Conservation (phyloP, 2,888 invertebrate genomes). For the Asteroscopus sphinx region DNA sequence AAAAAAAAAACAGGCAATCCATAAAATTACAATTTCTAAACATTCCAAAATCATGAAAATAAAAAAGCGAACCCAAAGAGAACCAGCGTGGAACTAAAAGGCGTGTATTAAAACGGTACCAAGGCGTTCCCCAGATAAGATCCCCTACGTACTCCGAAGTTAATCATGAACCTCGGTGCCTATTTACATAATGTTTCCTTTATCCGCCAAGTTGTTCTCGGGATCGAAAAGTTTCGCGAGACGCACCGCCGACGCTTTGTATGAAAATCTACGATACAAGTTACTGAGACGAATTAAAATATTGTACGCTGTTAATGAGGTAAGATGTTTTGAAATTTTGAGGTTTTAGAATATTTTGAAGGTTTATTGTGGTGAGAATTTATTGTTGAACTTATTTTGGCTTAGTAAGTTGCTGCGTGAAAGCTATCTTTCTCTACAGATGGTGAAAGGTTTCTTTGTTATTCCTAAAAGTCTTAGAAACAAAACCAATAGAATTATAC, state of each 20-base stretch:
- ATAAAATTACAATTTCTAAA: constrained; percentile 4
- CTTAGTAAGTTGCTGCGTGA: background rate
- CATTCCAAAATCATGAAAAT: background rate
- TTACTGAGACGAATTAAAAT: constrained; percentile 59
- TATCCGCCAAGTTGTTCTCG: constrained; percentile 74
- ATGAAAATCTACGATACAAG: constrained; percentile 59
- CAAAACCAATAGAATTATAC: no score
- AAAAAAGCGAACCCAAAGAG: constrained; percentile 32
- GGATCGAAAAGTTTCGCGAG: constrained; percentile 73
- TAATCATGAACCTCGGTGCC: constrained; percentile 81
- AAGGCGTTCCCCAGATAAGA: constrained; percentile 65
- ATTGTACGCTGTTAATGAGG: constrained; percentile 52
- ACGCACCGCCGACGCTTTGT: constrained; percentile 59
- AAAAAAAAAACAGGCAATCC: constrained; percentile 5
- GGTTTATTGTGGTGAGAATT: constrained; percentile 13
- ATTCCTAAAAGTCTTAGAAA: no score
- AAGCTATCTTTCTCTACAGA: background rate
- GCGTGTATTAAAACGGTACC: constrained; percentile 65
- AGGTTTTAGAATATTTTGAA: constrained; percentile 49
- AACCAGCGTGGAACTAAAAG: constrained; percentile 49
- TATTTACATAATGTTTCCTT: constrained; percentile 86
- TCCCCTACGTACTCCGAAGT: constrained; percentile 70
- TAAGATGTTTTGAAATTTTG: constrained; percentile 49
- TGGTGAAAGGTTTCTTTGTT: no score
- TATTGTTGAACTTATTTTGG: background rate